These are phyloP conservation scores for Leucophora obtusa DNA, from an alignment of 2,888 invertebrate species.

Conservation along the genomic window DNA sequence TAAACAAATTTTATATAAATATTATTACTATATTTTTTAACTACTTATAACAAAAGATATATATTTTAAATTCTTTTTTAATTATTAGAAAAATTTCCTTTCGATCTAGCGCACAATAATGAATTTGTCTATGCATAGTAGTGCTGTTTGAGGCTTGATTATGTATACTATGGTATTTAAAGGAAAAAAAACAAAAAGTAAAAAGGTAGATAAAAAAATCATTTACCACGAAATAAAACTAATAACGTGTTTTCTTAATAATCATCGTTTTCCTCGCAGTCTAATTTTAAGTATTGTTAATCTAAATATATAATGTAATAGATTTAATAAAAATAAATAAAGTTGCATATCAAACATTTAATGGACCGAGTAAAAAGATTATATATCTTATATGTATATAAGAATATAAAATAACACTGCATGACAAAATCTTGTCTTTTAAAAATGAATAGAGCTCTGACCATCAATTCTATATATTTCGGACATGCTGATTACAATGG, in stretches of 20 bases:
- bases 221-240: constrained; percentile 64
- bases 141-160: constrained; percentile 40
- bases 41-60: neutral
- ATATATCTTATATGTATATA: no score
- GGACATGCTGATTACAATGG: no score
- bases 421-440: no score
- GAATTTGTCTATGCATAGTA: constrained; percentile 42
- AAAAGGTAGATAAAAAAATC: constrained; percentile 25
- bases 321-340: constrained; percentile 8
- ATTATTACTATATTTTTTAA: neutral
- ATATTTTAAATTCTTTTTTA: neutral
- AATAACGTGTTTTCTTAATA: constrained; percentile 62
- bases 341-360: no score
- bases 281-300: constrained; percentile 60
- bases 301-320: constrained; percentile 44
- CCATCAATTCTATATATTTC: no score
- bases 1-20: constrained; percentile 22
- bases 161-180: constrained; percentile 14
- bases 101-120: constrained; percentile 64
- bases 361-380: no score
- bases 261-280: constrained; percentile 62
- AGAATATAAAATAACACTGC: no score
- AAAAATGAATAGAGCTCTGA: no score
- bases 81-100: constrained; percentile 28
- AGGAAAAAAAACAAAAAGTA: constrained; percentile 18